Conservation (phyloP, 2,797 vertebrate genomes). For the Sebastes itinus region DNA sequence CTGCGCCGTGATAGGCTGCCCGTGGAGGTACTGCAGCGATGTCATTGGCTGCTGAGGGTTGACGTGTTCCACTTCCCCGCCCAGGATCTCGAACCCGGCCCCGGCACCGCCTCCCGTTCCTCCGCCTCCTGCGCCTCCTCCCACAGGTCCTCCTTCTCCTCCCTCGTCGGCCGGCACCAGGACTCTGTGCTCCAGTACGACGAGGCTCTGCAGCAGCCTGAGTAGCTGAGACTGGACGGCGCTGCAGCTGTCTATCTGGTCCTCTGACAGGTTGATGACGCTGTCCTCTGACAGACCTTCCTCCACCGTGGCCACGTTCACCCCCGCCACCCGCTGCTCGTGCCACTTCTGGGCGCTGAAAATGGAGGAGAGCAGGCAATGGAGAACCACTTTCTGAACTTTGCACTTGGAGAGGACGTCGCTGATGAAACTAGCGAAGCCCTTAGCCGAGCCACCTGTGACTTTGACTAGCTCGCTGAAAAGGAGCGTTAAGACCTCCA, state of each 20-base stretch:
- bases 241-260: slow-evolving; percentile 93
- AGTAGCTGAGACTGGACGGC: slow-evolving; percentile 95
- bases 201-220: slow-evolving; percentile 92
- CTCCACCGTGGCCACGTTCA: slow-evolving; percentile 88
- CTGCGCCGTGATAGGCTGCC: slow-evolving; percentile 97
- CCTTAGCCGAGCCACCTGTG: slow-evolving; percentile 94
- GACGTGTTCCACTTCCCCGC: slow-evolving; percentile 93
- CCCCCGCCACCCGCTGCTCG: slow-evolving; percentile 87
- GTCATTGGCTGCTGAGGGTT: slow-evolving; percentile 97
- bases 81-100: slow-evolving; percentile 89
- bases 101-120: slow-evolving; percentile 86
- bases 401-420: slow-evolving; percentile 98
- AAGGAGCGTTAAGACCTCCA: slow-evolving; percentile 95
- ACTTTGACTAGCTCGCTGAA: slow-evolving; percentile 94
- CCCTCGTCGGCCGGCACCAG: slow-evolving; percentile 91
- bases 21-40: slow-evolving; percentile 95
- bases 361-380: slow-evolving; percentile 95
- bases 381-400: slow-evolving; percentile 97
- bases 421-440: slow-evolving; percentile 97
- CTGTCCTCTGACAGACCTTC: slow-evolving; percentile 97
- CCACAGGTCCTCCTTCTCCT: slow-evolving; percentile 79
- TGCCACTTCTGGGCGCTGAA: slow-evolving; percentile 98
- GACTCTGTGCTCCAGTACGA: slow-evolving; percentile 94
- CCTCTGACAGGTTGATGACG: slow-evolving; percentile 96
- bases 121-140: slow-evolving; percentile 78